A percentile compares a stretch with the other conserved stretches of the same genome.
phyloP scores from a whole-genome alignment of 2,888 invertebrate species.

The Apamea sordens region DNA sequence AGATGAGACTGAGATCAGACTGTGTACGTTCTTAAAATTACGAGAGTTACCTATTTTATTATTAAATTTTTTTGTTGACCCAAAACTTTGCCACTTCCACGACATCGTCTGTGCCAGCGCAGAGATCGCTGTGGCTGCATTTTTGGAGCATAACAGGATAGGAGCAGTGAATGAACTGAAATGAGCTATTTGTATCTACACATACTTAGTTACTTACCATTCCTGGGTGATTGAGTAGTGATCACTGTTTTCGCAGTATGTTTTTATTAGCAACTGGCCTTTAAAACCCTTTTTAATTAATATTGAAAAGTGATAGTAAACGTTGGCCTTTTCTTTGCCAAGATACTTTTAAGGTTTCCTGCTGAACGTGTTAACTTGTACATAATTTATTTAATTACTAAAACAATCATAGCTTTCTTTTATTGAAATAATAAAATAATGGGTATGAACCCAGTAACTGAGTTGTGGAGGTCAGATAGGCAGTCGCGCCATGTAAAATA shows the following conservation, averaged over 20 bases:
- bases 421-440: not conserved
- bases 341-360: too few species aligned
- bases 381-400: not conserved
- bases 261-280: not conserved
- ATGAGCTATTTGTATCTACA: not conserved
- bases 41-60: too few species aligned
- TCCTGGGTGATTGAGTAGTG: not conserved
- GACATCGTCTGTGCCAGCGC: not conserved
- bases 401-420: not conserved
- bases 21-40: too few species aligned
- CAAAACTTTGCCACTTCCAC: not conserved
- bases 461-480: too few species aligned
- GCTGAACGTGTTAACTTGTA: not conserved
- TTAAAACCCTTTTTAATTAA: not conserved
- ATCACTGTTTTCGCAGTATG: not conserved
- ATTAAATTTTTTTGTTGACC: not conserved
- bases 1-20: too few species aligned
- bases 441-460: too few species aligned
- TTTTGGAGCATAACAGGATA: not conserved
- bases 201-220: not conserved
- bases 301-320: not conserved
- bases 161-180: not conserved
- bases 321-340: not conserved
- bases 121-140: not conserved
- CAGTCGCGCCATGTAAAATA: too few species aligned